Conservation (phyloP, 2,888 invertebrate species). For the Ctenicera cuprea region DNA sequence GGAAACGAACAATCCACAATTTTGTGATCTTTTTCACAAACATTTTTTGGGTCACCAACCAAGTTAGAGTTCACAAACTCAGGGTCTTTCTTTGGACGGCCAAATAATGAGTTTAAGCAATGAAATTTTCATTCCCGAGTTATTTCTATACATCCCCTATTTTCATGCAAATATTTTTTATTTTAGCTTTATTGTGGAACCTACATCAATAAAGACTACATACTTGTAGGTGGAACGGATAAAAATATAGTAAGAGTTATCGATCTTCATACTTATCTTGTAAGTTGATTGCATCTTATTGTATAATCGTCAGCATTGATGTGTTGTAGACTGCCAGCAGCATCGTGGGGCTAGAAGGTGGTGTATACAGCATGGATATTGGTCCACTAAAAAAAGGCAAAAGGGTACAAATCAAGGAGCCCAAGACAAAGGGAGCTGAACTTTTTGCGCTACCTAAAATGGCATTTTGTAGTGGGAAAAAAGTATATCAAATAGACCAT, state of each 20-base stretch:
- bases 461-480: conserved; percentile 76
- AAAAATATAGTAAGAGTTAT: conserved; percentile 77
- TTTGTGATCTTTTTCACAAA: too few relatives aligned
- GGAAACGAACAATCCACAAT: too few relatives aligned
- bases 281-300: conserved; percentile 69
- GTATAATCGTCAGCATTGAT: too few relatives aligned
- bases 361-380: conserved; percentile 76
- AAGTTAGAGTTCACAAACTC: too few relatives aligned
- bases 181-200: conserved; percentile 79
- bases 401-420: conserved; percentile 67
- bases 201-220: conserved; percentile 75
- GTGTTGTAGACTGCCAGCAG: conserved; percentile 74
- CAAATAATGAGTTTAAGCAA: too few relatives aligned
- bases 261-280: conserved; percentile 76
- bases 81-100: too few relatives aligned
- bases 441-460: conserved; percentile 73
- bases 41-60: too few relatives aligned
- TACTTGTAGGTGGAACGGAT: conserved; percentile 79
- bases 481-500: conserved; percentile 75
- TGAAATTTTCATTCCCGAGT: too few relatives aligned
- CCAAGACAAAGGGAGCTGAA: conserved; percentile 40
- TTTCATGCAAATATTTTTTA: too few relatives aligned
- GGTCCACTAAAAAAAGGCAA: conserved; percentile 73
- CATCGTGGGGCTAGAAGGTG: conserved; percentile 75
- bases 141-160: too few relatives aligned